phyloP scores from a whole-genome alignment of 2,888 invertebrate genomes.

The Mechanitis mazaeus region DNA sequence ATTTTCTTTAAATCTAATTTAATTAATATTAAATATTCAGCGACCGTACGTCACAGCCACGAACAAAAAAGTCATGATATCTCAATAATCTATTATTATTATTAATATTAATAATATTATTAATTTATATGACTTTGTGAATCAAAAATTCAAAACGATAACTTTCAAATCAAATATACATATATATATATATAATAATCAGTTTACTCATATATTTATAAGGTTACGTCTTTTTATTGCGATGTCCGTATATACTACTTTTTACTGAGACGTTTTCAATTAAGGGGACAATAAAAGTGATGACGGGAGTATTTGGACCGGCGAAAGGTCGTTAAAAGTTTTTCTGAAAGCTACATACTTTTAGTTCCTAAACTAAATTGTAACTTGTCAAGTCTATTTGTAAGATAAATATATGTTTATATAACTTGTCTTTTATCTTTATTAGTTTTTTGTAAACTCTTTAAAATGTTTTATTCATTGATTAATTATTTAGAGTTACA shows the following conservation, averaged over 20 bases:
- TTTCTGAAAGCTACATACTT: constrained; percentile 48
- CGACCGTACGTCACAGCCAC: too few species aligned
- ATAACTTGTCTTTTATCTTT: constrained; percentile 17
- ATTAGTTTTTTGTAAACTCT: background rate
- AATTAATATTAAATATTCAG: too few species aligned
- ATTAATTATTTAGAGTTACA: too few species aligned
- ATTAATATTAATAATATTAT: too few species aligned
- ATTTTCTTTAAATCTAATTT: too few species aligned
- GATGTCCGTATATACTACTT: background rate
- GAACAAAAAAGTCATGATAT: too few species aligned
- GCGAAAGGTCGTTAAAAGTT: constrained; percentile 56
- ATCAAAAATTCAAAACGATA: background rate
- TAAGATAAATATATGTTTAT: constrained; percentile 35
- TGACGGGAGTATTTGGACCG: constrained; percentile 25
- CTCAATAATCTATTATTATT: too few species aligned
- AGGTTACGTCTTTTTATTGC: background rate
- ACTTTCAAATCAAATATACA: background rate
- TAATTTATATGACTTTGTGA: too few species aligned
- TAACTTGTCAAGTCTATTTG: constrained; percentile 44
- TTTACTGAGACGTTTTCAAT: constrained; percentile 18
- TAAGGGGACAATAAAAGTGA: constrained; percentile 27
- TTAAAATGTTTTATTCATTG: too few species aligned
- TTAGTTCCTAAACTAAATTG: constrained; percentile 43
- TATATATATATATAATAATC: background rate
- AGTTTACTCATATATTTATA: background rate